A percentile compares a stretch with the other conserved stretches of the same genome.
Evolutionary conservation across 2,888 invertebrate genomes (phyloP).

Genomic region (Phyllotreta striolata): DNA sequence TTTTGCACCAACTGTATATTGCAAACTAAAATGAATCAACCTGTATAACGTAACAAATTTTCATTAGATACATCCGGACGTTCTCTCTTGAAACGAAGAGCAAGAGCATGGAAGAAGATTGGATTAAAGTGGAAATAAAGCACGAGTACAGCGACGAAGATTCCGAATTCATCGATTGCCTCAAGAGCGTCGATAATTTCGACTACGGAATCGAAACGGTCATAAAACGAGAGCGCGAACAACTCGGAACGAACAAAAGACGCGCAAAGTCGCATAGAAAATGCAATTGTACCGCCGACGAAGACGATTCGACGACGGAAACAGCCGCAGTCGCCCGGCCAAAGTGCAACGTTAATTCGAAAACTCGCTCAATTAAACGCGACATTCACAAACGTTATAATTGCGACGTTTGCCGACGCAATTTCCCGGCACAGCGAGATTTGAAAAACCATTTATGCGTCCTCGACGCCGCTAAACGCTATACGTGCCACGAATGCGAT

Average conservation of each 20-base stretch:
- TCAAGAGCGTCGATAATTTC: not conserved
- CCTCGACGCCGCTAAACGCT: not conserved
- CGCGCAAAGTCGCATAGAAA: no score
- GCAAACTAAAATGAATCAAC: no score
- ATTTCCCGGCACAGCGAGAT: not conserved
- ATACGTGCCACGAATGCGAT: not conserved
- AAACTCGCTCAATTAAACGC: no score
- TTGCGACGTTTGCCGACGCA: not conserved
- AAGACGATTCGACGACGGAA: no score
- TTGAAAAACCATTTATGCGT: not conserved
- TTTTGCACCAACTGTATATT: no score
- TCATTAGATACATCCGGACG: no score
- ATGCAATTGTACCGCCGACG: no score
- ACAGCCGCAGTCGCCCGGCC: no score
- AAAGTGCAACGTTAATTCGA: no score
- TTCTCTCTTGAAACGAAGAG: not conserved
- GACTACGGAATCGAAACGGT: not conserved
- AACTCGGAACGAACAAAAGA: not conserved
- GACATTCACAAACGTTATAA: no score
- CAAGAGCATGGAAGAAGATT: constrained; percentile 1
- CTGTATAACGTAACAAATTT: no score
- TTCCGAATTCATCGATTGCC: constrained; percentile 2
- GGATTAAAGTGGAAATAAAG: not conserved
- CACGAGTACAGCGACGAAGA: not conserved
- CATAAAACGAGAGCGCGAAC: not conserved